Conservation (phyloP, 2,797 vertebrate species). For the Pantherophis vulpinus region DNA sequence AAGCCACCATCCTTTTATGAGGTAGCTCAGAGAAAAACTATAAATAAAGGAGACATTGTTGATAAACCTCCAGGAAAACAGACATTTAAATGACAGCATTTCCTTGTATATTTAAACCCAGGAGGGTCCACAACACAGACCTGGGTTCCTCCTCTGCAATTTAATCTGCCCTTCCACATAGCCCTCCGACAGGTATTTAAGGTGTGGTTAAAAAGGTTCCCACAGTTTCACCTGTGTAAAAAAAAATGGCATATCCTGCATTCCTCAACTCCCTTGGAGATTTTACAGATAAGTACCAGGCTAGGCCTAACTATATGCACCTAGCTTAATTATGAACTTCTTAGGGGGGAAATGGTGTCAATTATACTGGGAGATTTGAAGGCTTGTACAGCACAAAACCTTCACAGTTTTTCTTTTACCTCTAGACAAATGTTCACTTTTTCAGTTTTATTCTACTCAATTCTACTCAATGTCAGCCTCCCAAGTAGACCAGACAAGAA, state of each 20-base stretch:
- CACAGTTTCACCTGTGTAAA: not conserved
- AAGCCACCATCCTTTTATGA: not conserved
- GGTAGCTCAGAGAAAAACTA: not conserved
- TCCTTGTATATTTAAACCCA: slow-evolving; percentile 1
- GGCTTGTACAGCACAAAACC: not conserved
- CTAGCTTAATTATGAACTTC: not conserved
- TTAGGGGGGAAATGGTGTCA: too few relatives aligned
- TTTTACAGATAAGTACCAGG: not conserved
- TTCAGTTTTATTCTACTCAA: not conserved
- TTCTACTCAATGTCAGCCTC: not conserved
- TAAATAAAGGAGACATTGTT: slow-evolving; percentile 11
- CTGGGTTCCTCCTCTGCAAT: not conserved
- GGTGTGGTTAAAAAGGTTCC: not conserved
- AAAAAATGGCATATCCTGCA: not conserved
- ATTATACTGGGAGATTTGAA: not conserved
- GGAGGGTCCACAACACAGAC: not conserved
- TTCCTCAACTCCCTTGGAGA: not conserved
- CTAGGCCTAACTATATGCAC: not conserved
- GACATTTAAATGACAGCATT: slow-evolving; percentile 15
- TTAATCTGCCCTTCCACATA: not conserved
- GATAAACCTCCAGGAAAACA: not conserved
- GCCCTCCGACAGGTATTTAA: not conserved
- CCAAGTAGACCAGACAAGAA: not conserved
- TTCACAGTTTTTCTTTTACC: not conserved
- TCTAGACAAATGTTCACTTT: not conserved